Base-by-base conservation (phyloP, 2,113 vertebrate genomes). In the Zootoca vivipara region DNA sequence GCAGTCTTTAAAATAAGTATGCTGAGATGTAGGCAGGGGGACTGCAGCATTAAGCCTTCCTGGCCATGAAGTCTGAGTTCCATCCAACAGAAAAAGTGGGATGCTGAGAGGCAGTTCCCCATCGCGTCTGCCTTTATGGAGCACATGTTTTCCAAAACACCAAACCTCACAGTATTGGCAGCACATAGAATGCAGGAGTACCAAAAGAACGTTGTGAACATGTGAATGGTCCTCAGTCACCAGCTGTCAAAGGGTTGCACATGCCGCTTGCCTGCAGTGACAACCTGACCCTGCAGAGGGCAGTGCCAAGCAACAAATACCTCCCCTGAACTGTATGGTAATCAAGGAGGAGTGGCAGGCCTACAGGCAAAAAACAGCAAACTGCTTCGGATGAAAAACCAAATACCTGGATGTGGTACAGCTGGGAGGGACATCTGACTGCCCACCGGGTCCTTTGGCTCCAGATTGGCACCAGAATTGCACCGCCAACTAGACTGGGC, bases 101-200 rank as follows among this genome's bases (percentile, higher is more conserved):
- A 35, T 64, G 58, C 22, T 13, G 16, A 78, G 13, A 38, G 26
- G 7, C n/a, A 35, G n/a, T 4, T 30, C 46, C 10, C 28, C 28
- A 22, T 35, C 28, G 2, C 22, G 3, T n/a, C n/a, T 42, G 4
- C 35, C 18, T 33, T 7, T 28, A 4, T 1, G 12, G 12, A 74
- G 12, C 16, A 13, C 13, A 40, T 28, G 30, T n/a, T 82, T 64
- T 72, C n/a, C 30, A 58, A 24, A 40, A 26, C 69, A 33, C 65
- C 65, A 56, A 30, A 70, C 7, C 30, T 18, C 20, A 30, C 62
- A 62, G 26, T 8, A 26, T 73, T 18, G 10, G 35, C 22, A 33
- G n/a, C 2, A 33, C 3, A 38, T 3, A n/a, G 8, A 13, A 62
- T 6, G n/a, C 33, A 12, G 33, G 7, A 1, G 1, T 30, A 8